Evolutionary conservation across 2,888 invertebrate genomes (phyloP), one percentile per base, ranked within the genome.

Genomic region (Melinaea menophilus): DNA sequence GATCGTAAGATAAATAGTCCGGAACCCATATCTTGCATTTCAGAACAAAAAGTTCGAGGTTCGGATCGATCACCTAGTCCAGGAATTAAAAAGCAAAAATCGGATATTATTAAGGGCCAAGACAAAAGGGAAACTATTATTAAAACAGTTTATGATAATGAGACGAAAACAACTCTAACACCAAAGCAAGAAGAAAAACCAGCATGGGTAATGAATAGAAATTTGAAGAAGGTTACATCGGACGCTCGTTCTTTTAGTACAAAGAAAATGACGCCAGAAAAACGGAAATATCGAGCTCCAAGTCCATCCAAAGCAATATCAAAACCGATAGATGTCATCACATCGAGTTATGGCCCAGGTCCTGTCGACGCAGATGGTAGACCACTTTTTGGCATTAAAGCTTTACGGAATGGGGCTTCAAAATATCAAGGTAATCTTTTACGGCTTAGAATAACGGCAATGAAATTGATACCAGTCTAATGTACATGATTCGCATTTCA

Each of bases 321-420:
- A 63, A 80, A 91, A 74, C 90, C 92, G 0, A 91, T 91, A 0
- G 94, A 95, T 78, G 92, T 92, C 37, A 94, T 96, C 64, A 95
- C 94, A 3, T 95, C 95, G 2, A 95, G 95, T 79, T 96, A 96
- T 80, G 96, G 96, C 2, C 94, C 95, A 2, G 96, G 96, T 0
- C 96, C 96, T 35, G 93, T 95, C 2, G 96, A 96, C 78, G 95
- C 95, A 70, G 93, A 95, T 72, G 96, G 96, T 11, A 90, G 92
- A 63, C 96, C 96, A 33, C 88, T 96, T 63, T 96, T 96, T 84
- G 96, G 96, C 61, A 93, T 96, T 72, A 93, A 92, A 77, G 96
- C 96, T 63, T 90, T 96, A 65, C 82, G 88, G 72, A 92, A 92
- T 74, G 92, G 92, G 64, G 91, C 92, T 75, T 91, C 92, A 73